A percentile compares a stretch with the other conserved stretches of the same genome.
phyloP scores from a whole-genome alignment of 2,888 invertebrate species.

The Clostera curtula region DNA sequence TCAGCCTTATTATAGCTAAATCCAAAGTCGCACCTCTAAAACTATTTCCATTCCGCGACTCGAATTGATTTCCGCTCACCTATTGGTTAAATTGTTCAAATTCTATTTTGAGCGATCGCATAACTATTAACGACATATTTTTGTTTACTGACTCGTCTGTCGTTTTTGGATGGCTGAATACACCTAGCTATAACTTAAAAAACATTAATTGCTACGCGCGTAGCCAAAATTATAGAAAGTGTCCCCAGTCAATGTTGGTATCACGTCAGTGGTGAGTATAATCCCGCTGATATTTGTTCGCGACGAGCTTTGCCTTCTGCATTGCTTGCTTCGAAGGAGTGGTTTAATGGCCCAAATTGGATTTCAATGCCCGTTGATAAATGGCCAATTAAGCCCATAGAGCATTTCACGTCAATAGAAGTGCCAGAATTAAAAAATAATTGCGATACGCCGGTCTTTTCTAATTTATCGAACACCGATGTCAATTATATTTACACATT shows the following conservation, averaged over 20 bases:
- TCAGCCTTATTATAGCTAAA: not conserved
- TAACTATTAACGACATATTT: not conserved
- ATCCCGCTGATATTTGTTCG: constrained; percentile 2
- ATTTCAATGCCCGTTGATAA: not conserved
- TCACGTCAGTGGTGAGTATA: not conserved
- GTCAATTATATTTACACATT: too few species aligned
- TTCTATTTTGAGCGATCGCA: not conserved
- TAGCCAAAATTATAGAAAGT: not conserved
- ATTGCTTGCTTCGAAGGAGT: not conserved
- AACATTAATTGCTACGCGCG: constrained; percentile 1
- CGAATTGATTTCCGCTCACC: not conserved
- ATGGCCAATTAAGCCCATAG: not conserved
- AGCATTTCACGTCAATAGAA: not conserved
- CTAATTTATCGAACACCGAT: not conserved
- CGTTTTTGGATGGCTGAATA: not conserved
- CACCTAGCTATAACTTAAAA: not conserved
- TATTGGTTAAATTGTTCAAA: not conserved
- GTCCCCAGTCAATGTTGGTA: not conserved
- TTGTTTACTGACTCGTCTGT: not conserved
- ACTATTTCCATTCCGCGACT: constrained; percentile 1
- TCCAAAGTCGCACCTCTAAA: constrained; percentile 2
- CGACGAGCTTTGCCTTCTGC: not conserved
- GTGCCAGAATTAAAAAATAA: not conserved
- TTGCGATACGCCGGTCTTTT: not conserved
- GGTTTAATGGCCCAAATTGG: constrained; percentile 2